phyloP scores from a whole-genome alignment of 2,888 invertebrate genomes.

The Xanthia icteritia region DNA sequence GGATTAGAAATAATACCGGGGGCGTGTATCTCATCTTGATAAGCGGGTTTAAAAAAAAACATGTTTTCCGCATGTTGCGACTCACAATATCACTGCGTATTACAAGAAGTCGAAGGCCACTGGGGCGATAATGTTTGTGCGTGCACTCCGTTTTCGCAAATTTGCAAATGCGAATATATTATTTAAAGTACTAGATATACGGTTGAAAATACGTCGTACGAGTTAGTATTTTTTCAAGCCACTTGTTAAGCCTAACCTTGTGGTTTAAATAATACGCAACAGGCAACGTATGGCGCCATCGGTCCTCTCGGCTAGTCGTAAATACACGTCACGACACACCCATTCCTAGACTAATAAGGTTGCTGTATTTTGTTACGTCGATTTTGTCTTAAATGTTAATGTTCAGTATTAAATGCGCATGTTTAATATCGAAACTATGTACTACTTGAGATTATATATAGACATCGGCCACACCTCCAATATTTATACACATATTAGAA shows the following conservation, averaged over 20 bases:
- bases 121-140: slow-evolving; percentile 77
- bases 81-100: slow-evolving; percentile 73
- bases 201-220: slow-evolving; percentile 77
- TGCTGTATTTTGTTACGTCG: slow-evolving; percentile 76
- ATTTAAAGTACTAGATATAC: slow-evolving; percentile 72
- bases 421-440: slow-evolving; percentile 8
- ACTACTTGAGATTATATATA: slow-evolving; percentile 13
- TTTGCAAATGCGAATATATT: slow-evolving; percentile 63
- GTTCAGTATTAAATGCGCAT: slow-evolving; percentile 46
- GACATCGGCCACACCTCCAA: slow-evolving; percentile 50
- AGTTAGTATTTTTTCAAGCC: slow-evolving; percentile 70
- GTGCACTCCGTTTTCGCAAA: slow-evolving; percentile 67
- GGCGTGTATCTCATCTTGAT: slow-evolving; percentile 52
- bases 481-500: slow-evolving; percentile 4
- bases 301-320: slow-evolving; percentile 73
- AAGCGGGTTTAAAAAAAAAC: slow-evolving; percentile 72
- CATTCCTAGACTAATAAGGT: slow-evolving; percentile 86
- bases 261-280: slow-evolving; percentile 86
- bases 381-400: slow-evolving; percentile 35
- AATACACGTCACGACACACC: slow-evolving; percentile 89
- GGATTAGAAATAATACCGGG: slow-evolving; percentile 22
- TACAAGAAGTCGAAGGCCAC: slow-evolving; percentile 77
- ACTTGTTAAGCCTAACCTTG: slow-evolving; percentile 82
- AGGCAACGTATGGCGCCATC: slow-evolving; percentile 75
- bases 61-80: slow-evolving; percentile 73